A percentile compares a stretch with the other conserved stretches of the same genome.
phyloP scores from a whole-genome alignment of 1,140 invertebrate species.

The Drosophila saltans region DNA sequence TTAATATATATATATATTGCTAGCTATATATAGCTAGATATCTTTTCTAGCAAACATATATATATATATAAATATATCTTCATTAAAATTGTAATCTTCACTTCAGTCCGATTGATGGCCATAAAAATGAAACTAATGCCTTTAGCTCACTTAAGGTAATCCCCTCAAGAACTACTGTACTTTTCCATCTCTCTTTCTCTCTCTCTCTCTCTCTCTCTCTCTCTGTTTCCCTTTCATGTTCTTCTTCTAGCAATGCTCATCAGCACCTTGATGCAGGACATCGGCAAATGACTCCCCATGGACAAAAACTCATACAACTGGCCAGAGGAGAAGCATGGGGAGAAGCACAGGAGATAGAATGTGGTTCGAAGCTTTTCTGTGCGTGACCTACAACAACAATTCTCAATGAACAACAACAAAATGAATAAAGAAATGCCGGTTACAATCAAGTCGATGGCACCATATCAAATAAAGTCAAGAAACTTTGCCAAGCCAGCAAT shows the following conservation, averaged over 20 bases:
- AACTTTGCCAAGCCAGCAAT: conserved; percentile 35
- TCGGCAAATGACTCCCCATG: conserved; percentile 27
- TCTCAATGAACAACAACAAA: conserved; percentile 7
- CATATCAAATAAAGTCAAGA: conserved; percentile 34
- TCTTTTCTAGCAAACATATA: background rate
- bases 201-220: background rate
- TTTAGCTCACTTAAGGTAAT: conserved; percentile 12
- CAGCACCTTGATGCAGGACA: conserved; percentile 31
- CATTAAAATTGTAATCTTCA: conserved; percentile 1
- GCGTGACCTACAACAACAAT: conserved; percentile 46
- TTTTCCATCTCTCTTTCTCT: background rate
- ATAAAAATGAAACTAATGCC: conserved; percentile 9
- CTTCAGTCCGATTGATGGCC: conserved; percentile 6
- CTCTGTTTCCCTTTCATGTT: background rate
- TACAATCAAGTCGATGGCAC: conserved; percentile 19
- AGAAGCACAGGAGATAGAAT: background rate
- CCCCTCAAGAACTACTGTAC: background rate
- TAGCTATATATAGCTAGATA: background rate
- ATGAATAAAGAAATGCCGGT: conserved; percentile 7
- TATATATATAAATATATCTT: background rate
- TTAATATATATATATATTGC: background rate
- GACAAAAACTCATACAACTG: conserved; percentile 4
- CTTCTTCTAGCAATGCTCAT: conserved; percentile 7
- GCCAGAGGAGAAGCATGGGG: background rate
- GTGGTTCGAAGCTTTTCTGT: background rate